Evolutionary conservation across 1,140 invertebrate genomes (phyloP).

Genomic region (Drosophila watanabei): DNA sequence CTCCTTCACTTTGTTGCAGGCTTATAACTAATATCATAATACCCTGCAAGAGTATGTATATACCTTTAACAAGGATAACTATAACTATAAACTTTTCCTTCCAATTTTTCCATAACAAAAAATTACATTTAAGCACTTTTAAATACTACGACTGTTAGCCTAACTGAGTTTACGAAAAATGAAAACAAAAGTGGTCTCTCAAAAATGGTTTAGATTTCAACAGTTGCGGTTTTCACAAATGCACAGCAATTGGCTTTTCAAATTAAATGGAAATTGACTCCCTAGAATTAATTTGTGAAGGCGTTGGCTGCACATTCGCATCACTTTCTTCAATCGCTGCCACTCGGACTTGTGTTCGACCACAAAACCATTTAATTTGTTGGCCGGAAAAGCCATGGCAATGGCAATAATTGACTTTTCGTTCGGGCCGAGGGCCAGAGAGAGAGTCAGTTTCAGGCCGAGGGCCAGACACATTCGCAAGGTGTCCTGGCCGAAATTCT

Average conservation of each 20-base stretch:
- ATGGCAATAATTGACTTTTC: constrained; percentile 74
- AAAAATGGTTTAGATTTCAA: constrained; percentile 3
- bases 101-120: neutral
- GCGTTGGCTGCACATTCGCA: neutral
- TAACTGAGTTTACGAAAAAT: neutral
- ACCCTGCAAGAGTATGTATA: too few species aligned
- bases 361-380: constrained; percentile 76
- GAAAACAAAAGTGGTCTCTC: neutral
- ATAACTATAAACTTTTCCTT: too few species aligned
- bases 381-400: constrained; percentile 68
- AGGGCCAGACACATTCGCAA: constrained; percentile 27
- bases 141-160: neutral
- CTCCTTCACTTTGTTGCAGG: too few species aligned
- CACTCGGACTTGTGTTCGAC: constrained; percentile 21
- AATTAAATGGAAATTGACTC: constrained; percentile 36
- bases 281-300: constrained; percentile 23
- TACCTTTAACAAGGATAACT: too few species aligned
- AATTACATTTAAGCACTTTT: neutral
- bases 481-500: constrained; percentile 66
- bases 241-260: constrained; percentile 11
- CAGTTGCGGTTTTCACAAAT: neutral
- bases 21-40: too few species aligned
- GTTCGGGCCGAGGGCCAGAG: constrained; percentile 1
- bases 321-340: constrained; percentile 23
- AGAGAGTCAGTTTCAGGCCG: constrained; percentile 1